A percentile compares a stretch with the other conserved stretches of the same genome.
Evolutionary conservation across 2,113 vertebrate genomes (phyloP).

Genomic region (Microtus pennsylvanicus): DNA sequence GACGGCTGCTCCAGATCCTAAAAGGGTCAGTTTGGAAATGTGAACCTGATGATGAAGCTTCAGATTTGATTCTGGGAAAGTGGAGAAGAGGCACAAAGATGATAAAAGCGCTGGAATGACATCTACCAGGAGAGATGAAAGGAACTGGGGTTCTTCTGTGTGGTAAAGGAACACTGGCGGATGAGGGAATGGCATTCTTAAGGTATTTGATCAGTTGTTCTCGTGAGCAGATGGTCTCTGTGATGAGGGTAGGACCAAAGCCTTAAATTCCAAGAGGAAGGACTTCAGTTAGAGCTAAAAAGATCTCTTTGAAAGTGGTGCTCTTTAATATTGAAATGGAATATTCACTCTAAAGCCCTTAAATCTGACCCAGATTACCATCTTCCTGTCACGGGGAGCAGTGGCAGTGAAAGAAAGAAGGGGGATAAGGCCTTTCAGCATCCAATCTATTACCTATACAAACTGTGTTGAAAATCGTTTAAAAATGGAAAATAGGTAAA

Average conservation of each 20-base stretch:
- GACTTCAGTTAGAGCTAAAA: slow-evolving; percentile 59
- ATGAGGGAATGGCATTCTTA: slow-evolving; percentile 79
- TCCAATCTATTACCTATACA: not conserved
- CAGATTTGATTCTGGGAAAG: slow-evolving; percentile 61
- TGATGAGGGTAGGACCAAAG: slow-evolving; percentile 60
- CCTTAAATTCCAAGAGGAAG: slow-evolving; percentile 67
- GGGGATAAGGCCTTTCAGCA: not conserved
- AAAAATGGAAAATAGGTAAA: not conserved
- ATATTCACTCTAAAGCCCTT: slow-evolving; percentile 33
- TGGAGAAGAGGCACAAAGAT: slow-evolving; percentile 70
- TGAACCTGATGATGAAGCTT: slow-evolving; percentile 60
- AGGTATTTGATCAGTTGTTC: slow-evolving; percentile 75
- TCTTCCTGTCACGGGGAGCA: not conserved
- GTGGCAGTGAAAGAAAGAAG: not conserved
- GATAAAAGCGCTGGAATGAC: slow-evolving; percentile 78
- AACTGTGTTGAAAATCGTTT: not conserved
- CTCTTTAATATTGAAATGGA: slow-evolving; percentile 22
- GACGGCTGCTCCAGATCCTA: slow-evolving; percentile 34
- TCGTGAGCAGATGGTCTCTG: slow-evolving; percentile 75
- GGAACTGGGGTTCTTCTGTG: slow-evolving; percentile 60
- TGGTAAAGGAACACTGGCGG: slow-evolving; percentile 68
- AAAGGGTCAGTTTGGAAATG: slow-evolving; percentile 56
- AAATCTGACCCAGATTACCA: slow-evolving; percentile 3
- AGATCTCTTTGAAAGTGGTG: slow-evolving; percentile 15
- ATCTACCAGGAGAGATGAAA: slow-evolving; percentile 77